Evolutionary conservation across 2,113 vertebrate genomes (phyloP).

Genomic region (Brienomyrus brachyistius): DNA sequence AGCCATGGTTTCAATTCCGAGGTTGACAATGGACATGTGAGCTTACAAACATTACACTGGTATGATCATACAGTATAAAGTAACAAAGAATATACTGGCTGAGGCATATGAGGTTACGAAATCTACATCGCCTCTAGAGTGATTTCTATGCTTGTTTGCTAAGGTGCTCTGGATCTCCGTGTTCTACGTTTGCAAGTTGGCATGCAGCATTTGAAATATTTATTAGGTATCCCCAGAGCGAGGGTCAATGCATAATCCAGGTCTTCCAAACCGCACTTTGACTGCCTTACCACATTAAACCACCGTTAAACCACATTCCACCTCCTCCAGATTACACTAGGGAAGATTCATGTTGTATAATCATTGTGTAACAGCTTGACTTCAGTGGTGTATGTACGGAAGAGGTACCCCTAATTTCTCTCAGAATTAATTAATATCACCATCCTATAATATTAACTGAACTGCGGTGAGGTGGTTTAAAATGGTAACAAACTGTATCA

Average conservation of each 20-base stretch:
- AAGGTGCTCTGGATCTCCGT: neutral
- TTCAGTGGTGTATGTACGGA: neutral
- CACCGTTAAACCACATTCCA: neutral
- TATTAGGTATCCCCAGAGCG: neutral
- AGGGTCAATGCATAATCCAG: neutral
- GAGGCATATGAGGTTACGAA: neutral
- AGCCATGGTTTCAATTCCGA: neutral
- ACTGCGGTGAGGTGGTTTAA: neutral
- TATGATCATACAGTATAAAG: neutral
- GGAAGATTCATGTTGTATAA: neutral
- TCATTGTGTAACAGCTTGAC: neutral
- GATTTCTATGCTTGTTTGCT: neutral
- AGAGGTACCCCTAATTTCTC: neutral
- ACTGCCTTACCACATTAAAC: too few relatives aligned
- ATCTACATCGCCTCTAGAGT: neutral
- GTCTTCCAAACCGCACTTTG: neutral
- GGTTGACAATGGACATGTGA: neutral
- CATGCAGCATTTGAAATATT: constrained; percentile 6
- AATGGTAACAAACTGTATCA: neutral
- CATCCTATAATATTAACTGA: neutral
- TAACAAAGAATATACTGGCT: neutral
- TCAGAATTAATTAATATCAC: neutral
- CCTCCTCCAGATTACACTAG: neutral
- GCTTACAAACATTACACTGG: neutral
- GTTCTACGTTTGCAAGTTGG: neutral